phyloP scores from a whole-genome alignment of 1,140 invertebrate species.

The Caerostris extrusa region DNA sequence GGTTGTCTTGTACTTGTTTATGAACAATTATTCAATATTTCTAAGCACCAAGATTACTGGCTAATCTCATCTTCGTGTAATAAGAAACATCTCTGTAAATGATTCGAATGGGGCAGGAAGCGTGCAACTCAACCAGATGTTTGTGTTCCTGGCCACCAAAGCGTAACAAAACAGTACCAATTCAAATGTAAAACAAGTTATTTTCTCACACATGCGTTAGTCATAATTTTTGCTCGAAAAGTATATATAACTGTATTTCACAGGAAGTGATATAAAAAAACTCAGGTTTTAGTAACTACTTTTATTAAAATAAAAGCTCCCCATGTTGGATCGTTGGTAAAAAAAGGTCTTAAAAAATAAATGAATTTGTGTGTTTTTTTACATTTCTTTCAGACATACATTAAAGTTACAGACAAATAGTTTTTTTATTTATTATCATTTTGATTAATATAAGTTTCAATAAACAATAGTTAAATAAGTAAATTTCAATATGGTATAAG shows the following conservation, averaged over 20 bases:
- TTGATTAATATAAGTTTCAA: no score
- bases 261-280: not conserved
- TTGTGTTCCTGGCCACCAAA: not conserved
- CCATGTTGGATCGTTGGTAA: no score
- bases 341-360: no score
- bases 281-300: no score
- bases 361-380: no score
- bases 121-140: slow-evolving; percentile 43
- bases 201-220: not conserved
- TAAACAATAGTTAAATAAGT: no score
- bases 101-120: slow-evolving; percentile 45
- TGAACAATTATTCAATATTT: slow-evolving; percentile 65
- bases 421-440: no score
- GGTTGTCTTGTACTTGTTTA: slow-evolving; percentile 20
- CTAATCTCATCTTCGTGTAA: slow-evolving; percentile 68
- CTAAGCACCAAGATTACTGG: slow-evolving; percentile 38
- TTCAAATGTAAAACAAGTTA: not conserved
- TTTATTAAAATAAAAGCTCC: no score
- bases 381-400: no score
- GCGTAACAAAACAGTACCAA: slow-evolving; percentile 39
- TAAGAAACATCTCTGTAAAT: slow-evolving; percentile 49
- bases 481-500: no score
- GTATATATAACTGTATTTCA: not conserved
- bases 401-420: no score
- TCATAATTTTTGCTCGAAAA: not conserved